phyloP scores from a whole-genome alignment of 2,797 vertebrate genomes.

The Pangasius macronema region DNA sequence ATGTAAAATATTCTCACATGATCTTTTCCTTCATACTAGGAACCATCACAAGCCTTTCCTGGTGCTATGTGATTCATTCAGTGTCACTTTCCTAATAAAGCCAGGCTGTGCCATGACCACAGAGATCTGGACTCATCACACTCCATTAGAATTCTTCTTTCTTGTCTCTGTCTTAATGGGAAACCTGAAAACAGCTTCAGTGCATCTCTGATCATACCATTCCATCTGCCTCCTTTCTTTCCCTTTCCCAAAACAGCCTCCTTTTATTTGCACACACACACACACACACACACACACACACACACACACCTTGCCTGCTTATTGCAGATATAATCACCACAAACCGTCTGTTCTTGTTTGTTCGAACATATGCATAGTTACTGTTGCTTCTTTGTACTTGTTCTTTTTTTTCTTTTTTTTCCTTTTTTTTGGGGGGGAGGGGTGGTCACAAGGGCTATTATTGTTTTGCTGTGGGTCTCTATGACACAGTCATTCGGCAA shows the following conservation, averaged over 20 bases:
- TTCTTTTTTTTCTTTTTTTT: neutral
- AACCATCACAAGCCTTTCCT: neutral
- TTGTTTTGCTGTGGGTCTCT: neutral
- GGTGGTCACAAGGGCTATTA: neutral
- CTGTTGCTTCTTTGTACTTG: neutral
- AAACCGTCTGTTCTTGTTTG: neutral
- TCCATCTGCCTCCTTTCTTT: neutral
- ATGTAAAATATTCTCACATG: neutral
- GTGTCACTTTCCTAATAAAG: neutral
- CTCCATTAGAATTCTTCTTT: neutral
- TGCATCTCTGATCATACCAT: neutral
- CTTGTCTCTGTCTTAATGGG: neutral
- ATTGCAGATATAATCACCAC: no score
- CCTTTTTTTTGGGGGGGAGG: neutral
- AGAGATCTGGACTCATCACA: neutral
- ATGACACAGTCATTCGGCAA: neutral
- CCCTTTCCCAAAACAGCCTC: neutral
- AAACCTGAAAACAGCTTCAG: neutral
- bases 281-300: neutral
- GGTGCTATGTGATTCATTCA: neutral
- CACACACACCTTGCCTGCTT: no score
- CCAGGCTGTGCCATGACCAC: slow-evolving; percentile 12
- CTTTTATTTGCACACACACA: neutral
- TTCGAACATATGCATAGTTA: neutral
- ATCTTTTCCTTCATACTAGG: neutral